Evolutionary conservation across 2,888 invertebrate genomes (phyloP), one percentile per base, ranked within the genome.

Genomic region (Macrosoma leucophasiata): DNA sequence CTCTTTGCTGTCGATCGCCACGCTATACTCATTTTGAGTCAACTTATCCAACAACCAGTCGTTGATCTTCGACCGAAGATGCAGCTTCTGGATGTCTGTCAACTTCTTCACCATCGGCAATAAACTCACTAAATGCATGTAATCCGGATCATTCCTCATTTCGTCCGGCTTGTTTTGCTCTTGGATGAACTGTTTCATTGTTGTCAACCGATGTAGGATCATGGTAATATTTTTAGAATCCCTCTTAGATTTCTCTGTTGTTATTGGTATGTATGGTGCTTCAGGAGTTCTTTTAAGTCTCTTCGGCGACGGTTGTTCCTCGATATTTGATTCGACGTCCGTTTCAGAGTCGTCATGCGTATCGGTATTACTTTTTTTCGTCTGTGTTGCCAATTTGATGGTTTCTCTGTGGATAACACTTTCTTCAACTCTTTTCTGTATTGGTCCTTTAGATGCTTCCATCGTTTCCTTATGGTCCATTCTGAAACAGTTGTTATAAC

Each of bases 391-490:
- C n/a, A n/a, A n/a, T n/a, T n/a, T n/a, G n/a, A n/a, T n/a, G n/a
- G n/a, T n/a, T n/a, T n/a, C n/a, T n/a, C n/a, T n/a, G n/a, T 35
- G 2, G 36, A 14, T 9, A 24, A 26, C 4, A 46, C 13, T 31
- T 51, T 58, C 37, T 53, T 58, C 8, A 50, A 33, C 22, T 61
- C 60, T n/a, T 58, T 55, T 5, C 58, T 43, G 40, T 50, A 58
- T 21, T 58, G 53, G 37, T 61, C 60, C 24, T 53, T 57, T 2
- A 58, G 34, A 9, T 59, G 51, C 35, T 59, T 61, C 59, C 59
- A 61, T 13, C 52, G 36, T 33, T 55, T 59, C 25, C 41, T 48
- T 7, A 61, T 4, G 13, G 37, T 14, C 3, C 18, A 23, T 27
- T 51, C 59, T 61, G 55, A 7, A 47, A 43, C 29, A 37, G n/a